Conservation (phyloP, 2,113 vertebrate genomes). For the Octodon degus region DNA sequence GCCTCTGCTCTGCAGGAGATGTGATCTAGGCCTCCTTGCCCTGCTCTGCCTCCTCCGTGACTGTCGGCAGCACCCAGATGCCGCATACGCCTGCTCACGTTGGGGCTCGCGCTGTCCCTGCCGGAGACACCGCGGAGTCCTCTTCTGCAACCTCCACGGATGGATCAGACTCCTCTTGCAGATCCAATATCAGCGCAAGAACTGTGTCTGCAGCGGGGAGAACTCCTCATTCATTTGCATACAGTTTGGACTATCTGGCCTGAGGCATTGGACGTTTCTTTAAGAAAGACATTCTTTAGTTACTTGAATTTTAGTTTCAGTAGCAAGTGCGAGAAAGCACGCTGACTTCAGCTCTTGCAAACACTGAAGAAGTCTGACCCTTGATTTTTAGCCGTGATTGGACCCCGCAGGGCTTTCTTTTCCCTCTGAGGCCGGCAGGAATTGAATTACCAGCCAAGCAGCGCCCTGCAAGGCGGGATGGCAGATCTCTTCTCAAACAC, state of each 20-base stretch:
- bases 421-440: not conserved
- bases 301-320: not conserved
- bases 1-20: not conserved
- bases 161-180: too few relatives aligned
- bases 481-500: not conserved
- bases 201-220: not conserved
- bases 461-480: not conserved
- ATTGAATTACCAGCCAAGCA: not conserved
- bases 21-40: too few relatives aligned
- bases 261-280: not conserved
- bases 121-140: not conserved
- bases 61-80: not conserved
- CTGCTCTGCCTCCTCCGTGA: not conserved
- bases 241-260: not conserved
- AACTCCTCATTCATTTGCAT: not conserved
- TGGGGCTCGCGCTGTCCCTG: rapidly evolving
- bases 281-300: not conserved
- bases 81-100: rapidly evolving
- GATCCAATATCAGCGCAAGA: not conserved
- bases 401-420: too few relatives aligned
- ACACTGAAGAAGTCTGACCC: not conserved
- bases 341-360: not conserved
- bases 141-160: too few relatives aligned
- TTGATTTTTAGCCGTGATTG: not conserved
- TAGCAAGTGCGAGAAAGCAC: not conserved